phyloP scores from a whole-genome alignment of 2,113 vertebrate species.

The Cacatua alba region DNA sequence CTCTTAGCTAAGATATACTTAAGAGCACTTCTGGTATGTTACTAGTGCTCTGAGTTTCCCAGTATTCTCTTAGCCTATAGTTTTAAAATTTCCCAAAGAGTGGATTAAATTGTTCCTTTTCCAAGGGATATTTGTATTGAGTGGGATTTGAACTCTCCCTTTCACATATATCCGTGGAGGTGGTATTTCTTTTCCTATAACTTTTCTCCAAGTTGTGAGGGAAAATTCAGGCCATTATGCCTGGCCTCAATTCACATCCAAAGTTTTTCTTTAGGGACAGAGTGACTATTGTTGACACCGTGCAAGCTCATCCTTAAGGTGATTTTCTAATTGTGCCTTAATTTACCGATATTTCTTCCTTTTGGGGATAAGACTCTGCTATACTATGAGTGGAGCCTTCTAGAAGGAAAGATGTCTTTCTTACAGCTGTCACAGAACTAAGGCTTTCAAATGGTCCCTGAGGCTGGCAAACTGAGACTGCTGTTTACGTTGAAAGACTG shows the following conservation, averaged over 20 bases:
- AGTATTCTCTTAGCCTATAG: neutral
- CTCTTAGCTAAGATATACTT: neutral
- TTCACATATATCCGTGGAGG: neutral
- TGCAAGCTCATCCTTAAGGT: neutral
- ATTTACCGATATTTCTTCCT: neutral
- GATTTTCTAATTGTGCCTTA: neutral
- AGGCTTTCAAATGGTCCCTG: neutral
- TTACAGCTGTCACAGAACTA: neutral
- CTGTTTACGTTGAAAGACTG: neutral
- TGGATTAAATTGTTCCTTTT: neutral
- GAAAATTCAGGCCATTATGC: neutral
- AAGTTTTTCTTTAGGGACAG: neutral
- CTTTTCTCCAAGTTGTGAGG: neutral
- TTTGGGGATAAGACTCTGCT: accelerated
- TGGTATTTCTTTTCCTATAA: neutral
- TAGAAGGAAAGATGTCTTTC: neutral
- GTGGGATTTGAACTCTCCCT: neutral
- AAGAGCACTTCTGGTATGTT: neutral
- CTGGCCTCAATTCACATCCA: neutral
- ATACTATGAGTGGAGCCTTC: neutral
- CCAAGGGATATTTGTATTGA: neutral
- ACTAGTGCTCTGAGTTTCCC: neutral
- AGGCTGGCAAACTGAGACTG: neutral
- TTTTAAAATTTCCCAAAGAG: neutral
- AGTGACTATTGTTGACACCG: neutral